Conservation (phyloP, 2,888 invertebrate genomes). For the Caenorhabditis japonica region DNA sequence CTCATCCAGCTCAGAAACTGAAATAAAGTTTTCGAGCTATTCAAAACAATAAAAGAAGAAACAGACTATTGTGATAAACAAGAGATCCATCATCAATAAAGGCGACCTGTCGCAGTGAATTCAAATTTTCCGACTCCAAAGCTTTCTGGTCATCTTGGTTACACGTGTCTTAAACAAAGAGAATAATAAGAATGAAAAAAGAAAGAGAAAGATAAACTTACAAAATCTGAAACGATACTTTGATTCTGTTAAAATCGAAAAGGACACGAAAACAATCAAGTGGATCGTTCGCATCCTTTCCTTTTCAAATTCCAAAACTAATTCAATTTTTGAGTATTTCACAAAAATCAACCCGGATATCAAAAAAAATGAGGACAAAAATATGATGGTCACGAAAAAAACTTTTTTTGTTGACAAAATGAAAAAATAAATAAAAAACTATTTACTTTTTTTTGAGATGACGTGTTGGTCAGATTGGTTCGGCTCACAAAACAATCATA, state of each 20-base stretch:
- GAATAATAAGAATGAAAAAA: background rate
- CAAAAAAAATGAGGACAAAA: too few species aligned
- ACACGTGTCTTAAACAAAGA: constrained; percentile 7
- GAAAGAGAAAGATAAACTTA: constrained; percentile 5
- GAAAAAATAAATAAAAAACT: constrained; percentile 2
- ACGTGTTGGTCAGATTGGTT: too few species aligned
- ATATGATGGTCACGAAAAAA: too few species aligned
- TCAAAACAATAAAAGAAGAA: background rate
- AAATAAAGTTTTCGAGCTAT: background rate
- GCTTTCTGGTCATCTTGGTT: background rate
- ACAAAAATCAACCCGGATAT: too few species aligned
- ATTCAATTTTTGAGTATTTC: background rate
- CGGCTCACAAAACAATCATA: too few species aligned
- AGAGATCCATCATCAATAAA: constrained; percentile 13
- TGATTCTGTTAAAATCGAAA: background rate
- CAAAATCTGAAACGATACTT: constrained; percentile 34
- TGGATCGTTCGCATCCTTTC: constrained; percentile 24
- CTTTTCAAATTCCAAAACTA: background rate
- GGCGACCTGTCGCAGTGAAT: background rate
- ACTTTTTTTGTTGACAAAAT: too few species aligned
- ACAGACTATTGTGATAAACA: constrained; percentile 1
- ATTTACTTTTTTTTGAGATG: too few species aligned
- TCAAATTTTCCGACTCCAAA: constrained; percentile 5
- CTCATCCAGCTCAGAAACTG: background rate
- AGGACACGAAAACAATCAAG: constrained; percentile 16